Conservation (phyloP, 2,888 invertebrate genomes). For the Cryptosula pallasiana region DNA sequence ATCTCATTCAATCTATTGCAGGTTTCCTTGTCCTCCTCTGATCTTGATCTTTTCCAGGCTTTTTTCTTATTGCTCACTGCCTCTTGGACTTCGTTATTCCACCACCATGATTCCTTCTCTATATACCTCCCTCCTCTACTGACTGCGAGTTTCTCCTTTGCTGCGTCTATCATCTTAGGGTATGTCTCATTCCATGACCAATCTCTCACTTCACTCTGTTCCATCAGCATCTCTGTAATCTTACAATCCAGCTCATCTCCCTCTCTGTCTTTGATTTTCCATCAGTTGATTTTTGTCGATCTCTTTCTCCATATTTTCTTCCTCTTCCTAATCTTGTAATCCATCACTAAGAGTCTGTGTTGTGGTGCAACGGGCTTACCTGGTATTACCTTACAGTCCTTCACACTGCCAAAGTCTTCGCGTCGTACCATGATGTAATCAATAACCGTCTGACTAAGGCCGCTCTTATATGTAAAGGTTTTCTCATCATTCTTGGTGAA, state of each 20-base stretch:
- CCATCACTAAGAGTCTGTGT: conserved; percentile 9
- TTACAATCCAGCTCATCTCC: background rate
- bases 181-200: background rate
- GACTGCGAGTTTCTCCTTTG: background rate
- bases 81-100: background rate
- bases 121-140: background rate
- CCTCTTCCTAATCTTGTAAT: background rate
- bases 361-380: background rate
- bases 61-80: background rate
- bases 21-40: background rate
- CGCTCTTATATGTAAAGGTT: background rate
- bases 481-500: too few species aligned
- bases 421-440: conserved; percentile 7
- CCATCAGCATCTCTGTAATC: background rate
- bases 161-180: background rate
- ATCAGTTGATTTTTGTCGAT: background rate
- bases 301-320: background rate
- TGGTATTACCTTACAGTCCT: background rate
- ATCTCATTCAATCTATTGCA: background rate
- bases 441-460: background rate
- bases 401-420: background rate
- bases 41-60: background rate
- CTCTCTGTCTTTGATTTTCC: background rate
- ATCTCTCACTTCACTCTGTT: background rate
- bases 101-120: background rate